Base-by-base conservation (phyloP, 2,113 vertebrate species). In the Enhydra lutris region DNA sequence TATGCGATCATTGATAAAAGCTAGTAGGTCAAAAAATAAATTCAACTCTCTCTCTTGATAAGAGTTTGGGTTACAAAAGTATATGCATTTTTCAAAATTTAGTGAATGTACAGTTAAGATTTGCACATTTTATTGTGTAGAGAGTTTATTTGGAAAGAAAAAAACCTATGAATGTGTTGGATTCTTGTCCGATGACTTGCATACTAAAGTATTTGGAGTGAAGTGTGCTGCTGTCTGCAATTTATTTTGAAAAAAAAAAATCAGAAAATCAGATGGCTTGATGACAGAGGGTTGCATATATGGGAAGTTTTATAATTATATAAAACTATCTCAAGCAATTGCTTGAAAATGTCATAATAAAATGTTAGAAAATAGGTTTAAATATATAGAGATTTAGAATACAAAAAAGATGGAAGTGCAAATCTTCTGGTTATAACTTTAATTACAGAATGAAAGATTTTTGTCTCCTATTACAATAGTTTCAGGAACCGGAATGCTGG, bases 291-390 rank as follows among this genome's bases (percentile, higher is more conserved):
- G 3, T n/a, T 84, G 61, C 20, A 89, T 42, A 36, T 20, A 23
- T 89, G 42, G 34, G 88, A 88, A 63, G 73, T 26, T 96, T 42
- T 67, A 7, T 76, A 85, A 89, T 85, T 67, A 59, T 15, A 34
- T 76, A 52, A 83, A 89, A 82, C 94, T 94, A 76, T 95, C 34
- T 94, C 67, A 82, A 96, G 21, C 67, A 69, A 59, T 80, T 50
- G 73, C 13, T 94, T 96, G 57, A 92, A 92, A 89, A 45, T 78
- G 69, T 47, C n/a, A 63, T 78, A 69, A 34, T 74, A 65, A 63
- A 81, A 36, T 76, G 11, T 91, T 57, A 24, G 57, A 50, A 90
- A 83, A 83, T 59, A 36, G 24, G 15, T 50, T 86, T 14, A 52
- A 82, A 65, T n/a, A 42, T 78, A 82, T 9, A 76, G 18, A 94